Evolutionary conservation across 2,797 vertebrate genomes (phyloP).

Genomic region (Anguilla megastoma): DNA sequence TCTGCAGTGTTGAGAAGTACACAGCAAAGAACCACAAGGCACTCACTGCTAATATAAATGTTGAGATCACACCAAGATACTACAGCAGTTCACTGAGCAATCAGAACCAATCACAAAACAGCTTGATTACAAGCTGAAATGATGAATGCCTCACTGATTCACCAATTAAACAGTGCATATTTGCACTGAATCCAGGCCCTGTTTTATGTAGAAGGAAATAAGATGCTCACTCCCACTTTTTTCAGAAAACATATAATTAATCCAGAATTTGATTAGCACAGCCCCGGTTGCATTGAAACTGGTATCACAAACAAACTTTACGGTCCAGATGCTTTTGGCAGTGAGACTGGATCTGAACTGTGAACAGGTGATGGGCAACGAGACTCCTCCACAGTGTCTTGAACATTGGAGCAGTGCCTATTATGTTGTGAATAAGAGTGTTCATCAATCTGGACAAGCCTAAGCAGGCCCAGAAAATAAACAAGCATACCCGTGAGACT

Average conservation of each 20-base stretch:
- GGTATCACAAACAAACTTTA: not conserved
- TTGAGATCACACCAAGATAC: not conserved
- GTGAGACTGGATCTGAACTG: not conserved
- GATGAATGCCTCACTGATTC: not conserved
- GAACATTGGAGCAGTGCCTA: not conserved
- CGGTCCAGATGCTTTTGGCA: not conserved
- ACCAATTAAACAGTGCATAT: not conserved
- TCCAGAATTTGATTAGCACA: not conserved
- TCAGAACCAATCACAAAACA: constrained; percentile 1
- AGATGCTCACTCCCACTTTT: not conserved
- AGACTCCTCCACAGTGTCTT: not conserved
- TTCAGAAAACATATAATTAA: not conserved
- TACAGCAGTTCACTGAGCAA: not conserved
- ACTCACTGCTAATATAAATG: not conserved
- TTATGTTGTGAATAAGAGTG: not conserved
- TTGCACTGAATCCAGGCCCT: not conserved
- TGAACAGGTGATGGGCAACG: not conserved
- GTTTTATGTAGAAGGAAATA: not conserved
- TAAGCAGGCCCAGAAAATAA: not conserved
- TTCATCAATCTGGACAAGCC: not conserved
- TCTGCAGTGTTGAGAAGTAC: not conserved
- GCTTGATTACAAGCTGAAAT: not conserved
- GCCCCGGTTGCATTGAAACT: not conserved
- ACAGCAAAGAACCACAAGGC: not conserved
- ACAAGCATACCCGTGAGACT: not conserved